Evolutionary conservation across 1,140 invertebrate species (phyloP).

Genomic region (Zaprionus gabonicus): DNA sequence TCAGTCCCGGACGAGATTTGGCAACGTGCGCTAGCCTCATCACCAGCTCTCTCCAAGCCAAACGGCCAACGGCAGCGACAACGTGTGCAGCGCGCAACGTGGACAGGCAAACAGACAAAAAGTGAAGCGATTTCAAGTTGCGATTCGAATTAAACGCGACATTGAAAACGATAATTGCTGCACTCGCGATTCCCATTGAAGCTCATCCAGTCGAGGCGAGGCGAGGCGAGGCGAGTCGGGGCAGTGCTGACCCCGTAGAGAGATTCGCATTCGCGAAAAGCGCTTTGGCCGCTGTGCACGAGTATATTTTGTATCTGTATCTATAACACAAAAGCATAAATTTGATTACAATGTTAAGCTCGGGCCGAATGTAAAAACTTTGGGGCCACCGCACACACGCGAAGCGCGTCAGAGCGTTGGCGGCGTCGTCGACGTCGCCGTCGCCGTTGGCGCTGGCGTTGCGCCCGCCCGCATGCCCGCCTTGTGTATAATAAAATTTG

Average conservation of each 20-base stretch:
- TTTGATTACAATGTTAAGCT: constrained; percentile 67
- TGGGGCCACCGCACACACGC: constrained; percentile 53
- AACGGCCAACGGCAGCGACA: not conserved
- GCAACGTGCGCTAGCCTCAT: constrained; percentile 69
- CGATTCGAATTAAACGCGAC: not conserved
- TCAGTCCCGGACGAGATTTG: constrained; percentile 83
- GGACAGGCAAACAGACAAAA: not conserved
- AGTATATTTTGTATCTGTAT: constrained; percentile 40
- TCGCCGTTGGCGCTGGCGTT: constrained; percentile 32
- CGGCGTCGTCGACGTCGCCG: constrained; percentile 58
- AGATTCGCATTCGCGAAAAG: too few relatives aligned
- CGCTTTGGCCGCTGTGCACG: not conserved
- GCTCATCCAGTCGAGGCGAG: not conserved
- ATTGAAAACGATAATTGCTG: not conserved
- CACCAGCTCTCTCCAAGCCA: constrained; percentile 41
- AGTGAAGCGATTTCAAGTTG: constrained; percentile 20
- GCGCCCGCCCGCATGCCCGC: constrained; percentile 13
- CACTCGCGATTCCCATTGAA: not conserved
- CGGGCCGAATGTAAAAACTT: constrained; percentile 73
- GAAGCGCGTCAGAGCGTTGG: constrained; percentile 49
- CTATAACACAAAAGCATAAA: constrained; percentile 58
- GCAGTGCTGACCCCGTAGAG: too few relatives aligned
- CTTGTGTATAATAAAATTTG: constrained; percentile 82
- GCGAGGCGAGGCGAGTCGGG: not conserved
- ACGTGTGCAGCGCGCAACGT: not conserved